These are phyloP conservation scores for Drosophila stalkeri DNA, from an alignment of 2,888 invertebrate genomes.

Conservation along the genomic window DNA sequence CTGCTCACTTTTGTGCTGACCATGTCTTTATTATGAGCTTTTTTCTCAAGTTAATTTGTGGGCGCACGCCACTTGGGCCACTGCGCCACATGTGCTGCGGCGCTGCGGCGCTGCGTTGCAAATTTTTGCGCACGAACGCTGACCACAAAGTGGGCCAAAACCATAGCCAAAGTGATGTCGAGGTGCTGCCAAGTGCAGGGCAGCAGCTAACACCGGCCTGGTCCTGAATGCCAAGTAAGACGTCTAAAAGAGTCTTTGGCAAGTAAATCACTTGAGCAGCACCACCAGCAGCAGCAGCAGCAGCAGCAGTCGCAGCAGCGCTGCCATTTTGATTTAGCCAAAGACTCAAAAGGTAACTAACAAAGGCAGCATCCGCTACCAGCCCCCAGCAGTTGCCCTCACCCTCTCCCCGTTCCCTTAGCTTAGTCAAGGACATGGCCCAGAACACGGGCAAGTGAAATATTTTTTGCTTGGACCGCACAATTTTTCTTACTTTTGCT, in stretches of 20 bases:
- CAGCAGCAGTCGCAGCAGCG: conserved; percentile 5
- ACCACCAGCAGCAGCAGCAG: not conserved
- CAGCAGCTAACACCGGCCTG: conserved; percentile 28
- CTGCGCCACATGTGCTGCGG: conserved; percentile 35
- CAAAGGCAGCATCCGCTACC: conserved; percentile 49
- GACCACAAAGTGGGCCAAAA: conserved; percentile 50
- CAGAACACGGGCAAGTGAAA: conserved; percentile 14
- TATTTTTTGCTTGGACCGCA: conserved; percentile 75
- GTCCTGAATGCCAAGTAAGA: conserved; percentile 77
- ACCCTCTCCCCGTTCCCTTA: not conserved
- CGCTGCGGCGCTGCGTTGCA: conserved; percentile 49
- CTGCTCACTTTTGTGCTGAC: conserved; percentile 67
- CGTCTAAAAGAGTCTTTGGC: conserved; percentile 62
- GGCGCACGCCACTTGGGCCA: conserved; percentile 59
- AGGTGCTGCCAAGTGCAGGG: not conserved
- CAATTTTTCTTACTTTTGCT: conserved; percentile 76
- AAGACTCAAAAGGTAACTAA: conserved; percentile 79
- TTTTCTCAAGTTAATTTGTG: conserved; percentile 70
- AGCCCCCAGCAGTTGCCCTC: not conserved
- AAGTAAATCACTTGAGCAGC: conserved; percentile 77
- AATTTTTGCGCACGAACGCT: conserved; percentile 79
- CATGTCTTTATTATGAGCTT: conserved; percentile 74
- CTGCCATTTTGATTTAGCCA: conserved; percentile 78
- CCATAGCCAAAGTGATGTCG: conserved; percentile 49
- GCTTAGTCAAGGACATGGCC: conserved; percentile 24